phyloP scores from a whole-genome alignment of 2,113 vertebrate genomes.

The Nothocercus julius region DNA sequence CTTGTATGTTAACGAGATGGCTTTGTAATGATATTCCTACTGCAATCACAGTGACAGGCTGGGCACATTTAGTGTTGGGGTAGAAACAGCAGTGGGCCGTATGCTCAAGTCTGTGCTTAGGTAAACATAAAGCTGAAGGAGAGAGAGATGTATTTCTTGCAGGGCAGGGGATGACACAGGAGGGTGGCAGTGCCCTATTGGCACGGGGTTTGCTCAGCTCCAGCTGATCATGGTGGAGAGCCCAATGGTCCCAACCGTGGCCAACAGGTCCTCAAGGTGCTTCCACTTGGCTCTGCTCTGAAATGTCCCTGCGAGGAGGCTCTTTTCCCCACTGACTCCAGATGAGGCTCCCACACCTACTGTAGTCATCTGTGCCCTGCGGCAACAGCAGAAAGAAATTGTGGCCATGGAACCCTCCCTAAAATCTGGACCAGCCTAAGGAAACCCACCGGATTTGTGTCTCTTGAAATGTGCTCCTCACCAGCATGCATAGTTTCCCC shows the following conservation, averaged over 20 bases:
- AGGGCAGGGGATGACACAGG: fast-evolving
- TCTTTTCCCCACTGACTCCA: fast-evolving
- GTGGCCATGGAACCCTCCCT: background rate
- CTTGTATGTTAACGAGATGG: background rate
- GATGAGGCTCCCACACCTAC: background rate
- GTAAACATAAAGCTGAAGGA: background rate
- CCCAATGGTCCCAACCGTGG: background rate
- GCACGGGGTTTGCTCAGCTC: background rate
- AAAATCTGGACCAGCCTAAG: background rate
- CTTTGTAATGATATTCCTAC: background rate
- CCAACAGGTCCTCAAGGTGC: fast-evolving
- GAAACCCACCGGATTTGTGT: fast-evolving
- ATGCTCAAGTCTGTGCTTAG: background rate
- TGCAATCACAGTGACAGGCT: background rate
- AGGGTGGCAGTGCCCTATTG: fast-evolving
- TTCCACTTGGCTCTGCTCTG: background rate
- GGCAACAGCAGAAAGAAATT: background rate
- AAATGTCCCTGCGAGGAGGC: fast-evolving
- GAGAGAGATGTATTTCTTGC: background rate
- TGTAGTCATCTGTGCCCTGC: no score
- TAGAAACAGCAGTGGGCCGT: background rate
- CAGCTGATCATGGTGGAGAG: fast-evolving
- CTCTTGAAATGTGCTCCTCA: background rate
- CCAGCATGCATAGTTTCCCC: background rate
- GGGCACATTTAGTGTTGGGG: fast-evolving